phyloP scores from a whole-genome alignment of 2,113 vertebrate genomes.

The Puntigrus tetrazona region DNA sequence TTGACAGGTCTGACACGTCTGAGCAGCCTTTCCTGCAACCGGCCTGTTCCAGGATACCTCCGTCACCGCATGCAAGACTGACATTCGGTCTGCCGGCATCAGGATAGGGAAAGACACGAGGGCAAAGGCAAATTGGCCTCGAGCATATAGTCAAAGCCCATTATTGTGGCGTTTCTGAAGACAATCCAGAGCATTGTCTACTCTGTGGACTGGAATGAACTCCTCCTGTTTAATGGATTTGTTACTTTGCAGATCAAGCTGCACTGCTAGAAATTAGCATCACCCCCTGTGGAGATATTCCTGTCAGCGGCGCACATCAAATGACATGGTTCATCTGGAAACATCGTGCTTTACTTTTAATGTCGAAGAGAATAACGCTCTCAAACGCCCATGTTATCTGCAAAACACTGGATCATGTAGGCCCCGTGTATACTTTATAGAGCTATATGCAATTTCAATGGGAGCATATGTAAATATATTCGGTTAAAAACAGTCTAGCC shows the following conservation, averaged over 20 bases:
- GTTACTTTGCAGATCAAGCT: conserved; percentile 17
- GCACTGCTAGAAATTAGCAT: conserved; percentile 25
- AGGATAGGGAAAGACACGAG: background rate
- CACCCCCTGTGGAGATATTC: conserved; percentile 19
- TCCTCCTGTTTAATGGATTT: conserved; percentile 20
- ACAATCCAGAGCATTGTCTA: background rate
- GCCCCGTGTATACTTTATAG: background rate
- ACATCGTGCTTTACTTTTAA: conserved; percentile 18
- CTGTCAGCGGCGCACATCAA: conserved; percentile 18
- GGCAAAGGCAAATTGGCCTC: conserved; percentile 12
- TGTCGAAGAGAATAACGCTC: background rate
- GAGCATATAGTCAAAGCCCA: conserved; percentile 3
- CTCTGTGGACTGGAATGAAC: conserved; percentile 6
- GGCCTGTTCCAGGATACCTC: background rate
- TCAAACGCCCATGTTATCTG: background rate
- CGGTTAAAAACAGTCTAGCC: background rate
- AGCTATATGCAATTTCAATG: conserved; percentile 5
- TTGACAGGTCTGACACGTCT: background rate
- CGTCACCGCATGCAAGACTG: background rate
- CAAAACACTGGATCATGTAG: background rate
- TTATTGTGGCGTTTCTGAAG: conserved; percentile 16
- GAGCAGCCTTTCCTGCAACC: background rate
- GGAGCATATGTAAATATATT: conserved; percentile 22
- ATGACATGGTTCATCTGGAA: conserved; percentile 28
- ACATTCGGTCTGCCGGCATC: background rate